Base-by-base conservation (phyloP, 2,888 invertebrate species). In the Liodrosophila aerea region DNA sequence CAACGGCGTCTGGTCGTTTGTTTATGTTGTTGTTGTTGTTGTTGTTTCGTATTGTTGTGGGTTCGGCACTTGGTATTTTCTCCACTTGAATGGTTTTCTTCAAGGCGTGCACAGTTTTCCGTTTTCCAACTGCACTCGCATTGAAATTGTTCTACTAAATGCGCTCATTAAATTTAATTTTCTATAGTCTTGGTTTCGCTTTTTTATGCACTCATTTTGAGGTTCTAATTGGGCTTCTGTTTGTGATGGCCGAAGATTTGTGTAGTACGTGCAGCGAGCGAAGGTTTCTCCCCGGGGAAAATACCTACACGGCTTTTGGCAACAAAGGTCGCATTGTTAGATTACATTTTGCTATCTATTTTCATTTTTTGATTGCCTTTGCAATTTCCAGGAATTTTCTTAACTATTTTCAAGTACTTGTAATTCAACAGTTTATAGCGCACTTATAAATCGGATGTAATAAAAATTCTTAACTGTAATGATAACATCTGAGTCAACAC, bases 1-100 rank as follows among this genome's bases (percentile, higher is more conserved):
- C 67, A 63, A 64, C 64, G 61, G 57, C 34, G 58, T 41, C 54
- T 59, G 37, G 46, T 22, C 75, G 43, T 18, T 27, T 61, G 59
- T 37, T 46, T 2, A 4, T 22, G 22, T 40, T 50, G 41, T 36
- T 61, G 77, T 5, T 22, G 7, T 59, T 56, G 52, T 64, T 74
- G 52, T 58, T 18, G 53, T 33, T 41, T 46, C 52, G 36, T 39
- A 43, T 43, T 52, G 56, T 61, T 64, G 74, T 76, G 76, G 85
- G 77, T 58, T 67, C 41, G 78, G 73, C 84, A 71, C 57, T 39
- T 73, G 43, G 65, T 44, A 58, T 76, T 82, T 60, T 85, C 57
- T 64, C 80, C 84, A 85, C 66, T 80, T 78, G 84, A 78, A 83
- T 85, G 78, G 56, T 76, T 78, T 85, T 85, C 86, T 53, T 85